Evolutionary conservation across 2,113 vertebrate species (phyloP).

Genomic region (Bothrops jararaca): DNA sequence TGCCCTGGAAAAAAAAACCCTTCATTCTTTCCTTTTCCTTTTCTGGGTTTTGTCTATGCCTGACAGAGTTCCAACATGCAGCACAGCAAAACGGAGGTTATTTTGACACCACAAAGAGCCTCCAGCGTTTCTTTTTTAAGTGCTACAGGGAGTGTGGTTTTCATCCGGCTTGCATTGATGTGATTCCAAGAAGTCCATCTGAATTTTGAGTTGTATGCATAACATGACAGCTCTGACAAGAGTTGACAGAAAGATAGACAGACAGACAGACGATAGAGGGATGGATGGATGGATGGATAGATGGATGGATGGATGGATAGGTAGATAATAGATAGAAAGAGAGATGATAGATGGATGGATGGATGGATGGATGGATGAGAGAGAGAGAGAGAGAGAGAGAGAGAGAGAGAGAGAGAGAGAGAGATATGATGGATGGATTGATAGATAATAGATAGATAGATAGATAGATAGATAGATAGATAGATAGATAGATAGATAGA

Average conservation of each 20-base stretch:
- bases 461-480: too few species aligned
- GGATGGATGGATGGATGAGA: too few species aligned
- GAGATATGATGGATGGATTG: too few species aligned
- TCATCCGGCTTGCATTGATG: conserved; percentile 7
- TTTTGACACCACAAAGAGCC: conserved; percentile 22
- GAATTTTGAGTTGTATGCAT: background rate
- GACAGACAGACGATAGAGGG: too few species aligned
- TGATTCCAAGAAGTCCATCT: background rate
- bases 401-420: too few species aligned
- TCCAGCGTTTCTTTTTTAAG: conserved; percentile 1
- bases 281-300: too few species aligned
- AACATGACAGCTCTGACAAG: background rate
- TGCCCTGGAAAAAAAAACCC: background rate
- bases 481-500: too few species aligned
- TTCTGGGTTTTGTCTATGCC: background rate
- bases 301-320: too few species aligned
- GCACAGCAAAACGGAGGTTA: background rate
- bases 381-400: too few species aligned
- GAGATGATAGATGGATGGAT: too few species aligned
- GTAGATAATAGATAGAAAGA: too few species aligned
- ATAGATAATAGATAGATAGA: too few species aligned
- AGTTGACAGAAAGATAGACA: background rate
- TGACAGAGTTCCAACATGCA: conserved; percentile 22
- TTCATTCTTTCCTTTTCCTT: background rate
- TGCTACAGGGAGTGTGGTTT: conserved; percentile 18